phyloP scores from a whole-genome alignment of 2,888 invertebrate species.

The Pseudococcus longispinus region DNA sequence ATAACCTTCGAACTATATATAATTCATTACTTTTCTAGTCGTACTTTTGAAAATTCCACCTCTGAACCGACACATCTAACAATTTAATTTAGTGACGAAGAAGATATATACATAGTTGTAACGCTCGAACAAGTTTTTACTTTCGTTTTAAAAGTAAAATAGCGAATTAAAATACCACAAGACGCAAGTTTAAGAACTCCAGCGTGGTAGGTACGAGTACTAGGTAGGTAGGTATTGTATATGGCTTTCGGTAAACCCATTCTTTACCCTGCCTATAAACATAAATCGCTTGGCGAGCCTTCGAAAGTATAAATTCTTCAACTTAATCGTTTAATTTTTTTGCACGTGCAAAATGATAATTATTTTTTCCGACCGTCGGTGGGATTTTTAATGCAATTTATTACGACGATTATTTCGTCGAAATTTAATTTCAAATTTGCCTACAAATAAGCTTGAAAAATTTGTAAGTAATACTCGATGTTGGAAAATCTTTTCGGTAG shows the following conservation, averaged over 20 bases:
- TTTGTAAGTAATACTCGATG: neutral
- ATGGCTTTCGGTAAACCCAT: neutral
- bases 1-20: neutral
- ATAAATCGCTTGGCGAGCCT: neutral
- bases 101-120: neutral
- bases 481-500: neutral
- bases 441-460: neutral
- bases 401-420: neutral
- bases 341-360: slow-evolving; percentile 4
- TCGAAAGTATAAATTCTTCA: neutral
- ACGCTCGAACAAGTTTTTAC: neutral
- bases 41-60: neutral
- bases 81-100: neutral
- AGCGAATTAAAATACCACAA: neutral
- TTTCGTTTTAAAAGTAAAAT: neutral
- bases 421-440: neutral
- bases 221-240: too few species aligned
- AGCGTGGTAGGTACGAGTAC: neutral
- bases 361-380: neutral
- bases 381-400: neutral
- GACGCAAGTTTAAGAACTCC: neutral
- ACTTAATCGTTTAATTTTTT: neutral
- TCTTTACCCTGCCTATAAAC: neutral
- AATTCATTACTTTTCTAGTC: neutral
- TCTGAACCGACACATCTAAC: neutral